These are phyloP conservation scores for Riparia riparia DNA, from an alignment of 2,113 vertebrate genomes.

Conservation along the genomic window DNA sequence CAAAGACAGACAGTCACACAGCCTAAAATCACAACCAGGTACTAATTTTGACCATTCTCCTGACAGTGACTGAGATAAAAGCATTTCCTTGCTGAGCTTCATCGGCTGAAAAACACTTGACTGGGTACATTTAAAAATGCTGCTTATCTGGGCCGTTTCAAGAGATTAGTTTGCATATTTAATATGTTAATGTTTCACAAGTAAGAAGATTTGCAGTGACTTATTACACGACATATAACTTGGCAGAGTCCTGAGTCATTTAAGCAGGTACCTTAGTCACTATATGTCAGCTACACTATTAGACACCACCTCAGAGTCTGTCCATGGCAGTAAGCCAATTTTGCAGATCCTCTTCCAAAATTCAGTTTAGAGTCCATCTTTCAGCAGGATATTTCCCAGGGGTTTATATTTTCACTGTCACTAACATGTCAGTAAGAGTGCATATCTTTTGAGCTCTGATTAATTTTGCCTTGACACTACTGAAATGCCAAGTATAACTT, in stretches of 20 bases:
- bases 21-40: conserved; percentile 16
- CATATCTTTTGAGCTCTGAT: not conserved
- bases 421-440: not conserved
- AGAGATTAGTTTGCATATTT: conserved; percentile 11
- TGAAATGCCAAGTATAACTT: conserved; percentile 30
- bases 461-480: not conserved
- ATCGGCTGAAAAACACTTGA: conserved; percentile 7
- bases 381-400: not conserved
- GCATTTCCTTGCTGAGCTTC: conserved; percentile 21
- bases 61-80: not conserved
- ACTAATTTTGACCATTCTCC: not conserved
- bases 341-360: not conserved
- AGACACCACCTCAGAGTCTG: not conserved
- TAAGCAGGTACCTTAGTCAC: not conserved
- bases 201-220: conserved; percentile 6
- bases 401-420: not conserved
- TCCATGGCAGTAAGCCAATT: not conserved
- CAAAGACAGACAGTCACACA: not conserved
- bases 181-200: conserved; percentile 9
- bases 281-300: not conserved
- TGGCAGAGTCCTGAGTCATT: not conserved
- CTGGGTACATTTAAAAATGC: not conserved
- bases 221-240: not conserved
- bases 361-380: not conserved
- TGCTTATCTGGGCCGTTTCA: not conserved